Conservation (phyloP, 1,140 invertebrate genomes). For the Apis florea region DNA sequence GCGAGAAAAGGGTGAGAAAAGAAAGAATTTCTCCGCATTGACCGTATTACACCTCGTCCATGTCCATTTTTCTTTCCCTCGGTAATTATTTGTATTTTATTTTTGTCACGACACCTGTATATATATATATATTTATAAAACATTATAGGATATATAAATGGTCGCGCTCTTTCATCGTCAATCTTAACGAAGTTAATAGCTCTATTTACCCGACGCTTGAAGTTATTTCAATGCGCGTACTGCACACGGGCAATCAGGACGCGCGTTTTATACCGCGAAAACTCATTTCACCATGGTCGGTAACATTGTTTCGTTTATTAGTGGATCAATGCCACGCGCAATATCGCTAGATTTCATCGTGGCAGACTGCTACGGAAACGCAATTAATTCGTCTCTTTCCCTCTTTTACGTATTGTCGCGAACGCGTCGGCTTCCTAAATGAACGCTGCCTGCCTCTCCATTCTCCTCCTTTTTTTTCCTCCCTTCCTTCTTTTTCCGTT, state of each 20-base stretch:
- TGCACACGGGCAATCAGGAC: conserved; percentile 6
- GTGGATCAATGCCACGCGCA: conserved; percentile 37
- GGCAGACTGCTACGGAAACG: conserved; percentile 19
- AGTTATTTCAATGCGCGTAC: conserved; percentile 16
- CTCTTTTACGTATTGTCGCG: conserved; percentile 8
- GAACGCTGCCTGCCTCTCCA: not conserved
- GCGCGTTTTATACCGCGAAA: conserved; percentile 25
- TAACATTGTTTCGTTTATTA: conserved; percentile 50
- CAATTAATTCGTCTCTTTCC: conserved; percentile 38
- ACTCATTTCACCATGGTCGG: conserved; percentile 31
- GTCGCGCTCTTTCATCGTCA: not conserved
- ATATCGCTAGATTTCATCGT: conserved; percentile 39
- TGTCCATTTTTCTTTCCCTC: not conserved
- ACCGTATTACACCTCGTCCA: not conserved
- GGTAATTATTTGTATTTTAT: conserved; percentile 28
- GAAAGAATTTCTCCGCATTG: too few relatives aligned
- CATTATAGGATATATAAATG: not conserved
- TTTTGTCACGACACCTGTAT: not conserved
- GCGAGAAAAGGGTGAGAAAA: not conserved
- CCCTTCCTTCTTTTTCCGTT: not conserved
- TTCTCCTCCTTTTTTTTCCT: not conserved
- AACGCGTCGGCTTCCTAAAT: not conserved
- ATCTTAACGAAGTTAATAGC: conserved; percentile 25
- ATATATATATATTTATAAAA: not conserved
- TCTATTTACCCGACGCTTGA: conserved; percentile 22